Base-by-base conservation (phyloP, 2,797 vertebrate genomes). In the Poeciliopsis gracilis region DNA sequence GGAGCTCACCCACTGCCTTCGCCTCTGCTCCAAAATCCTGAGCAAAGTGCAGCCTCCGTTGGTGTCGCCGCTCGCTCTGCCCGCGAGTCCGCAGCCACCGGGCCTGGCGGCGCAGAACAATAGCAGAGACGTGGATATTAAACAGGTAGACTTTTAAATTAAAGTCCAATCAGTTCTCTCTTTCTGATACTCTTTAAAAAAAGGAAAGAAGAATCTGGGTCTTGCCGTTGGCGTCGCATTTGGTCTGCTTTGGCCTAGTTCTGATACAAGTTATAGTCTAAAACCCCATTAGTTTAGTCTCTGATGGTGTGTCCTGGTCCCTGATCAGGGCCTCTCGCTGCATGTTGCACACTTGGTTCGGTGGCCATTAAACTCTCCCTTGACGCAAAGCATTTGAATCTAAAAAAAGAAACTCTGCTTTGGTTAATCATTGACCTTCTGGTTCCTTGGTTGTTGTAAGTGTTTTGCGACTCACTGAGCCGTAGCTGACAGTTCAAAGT, bases 1-100 rank as follows among this genome's bases (percentile, higher is more conserved):
- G 5, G 98, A 99, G 85, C 96, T 99, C 88, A 97, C 97, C 47
- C 97, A 99, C 93, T 98, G 98, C 73, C 96, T 99, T 72, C 96
- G 97, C 16, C 97, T 99, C 82, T 99, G 98, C 93, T 99, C 98
- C 3, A 99, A 99, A 95, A 99, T 99, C 88, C 98, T 99, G 69
- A 99, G 98, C 93, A 99, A 99, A 84, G 98, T 99, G 72, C 98
- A 99, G 47, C 98, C 98, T 8, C 98, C 98, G 0, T 91, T 99
- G 78, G 95, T 99, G 2, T 97, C 98, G 75, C 96, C 97, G 8
- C 77, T 93, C 94, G 76, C 96, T 88, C 84, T 96, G 94, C 94
- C 95, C 81, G 75, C 89, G 1, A 94, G 94, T 47, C 93, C 95
- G 71, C 94, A 89, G 84, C 87, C 82, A 73, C 90, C 90, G 76